Percentiles rank a stretch among this genome's conserved stretches.
Conservation (phyloP, 2,797 vertebrate species). For the Trichosurus vulpecula region DNA sequence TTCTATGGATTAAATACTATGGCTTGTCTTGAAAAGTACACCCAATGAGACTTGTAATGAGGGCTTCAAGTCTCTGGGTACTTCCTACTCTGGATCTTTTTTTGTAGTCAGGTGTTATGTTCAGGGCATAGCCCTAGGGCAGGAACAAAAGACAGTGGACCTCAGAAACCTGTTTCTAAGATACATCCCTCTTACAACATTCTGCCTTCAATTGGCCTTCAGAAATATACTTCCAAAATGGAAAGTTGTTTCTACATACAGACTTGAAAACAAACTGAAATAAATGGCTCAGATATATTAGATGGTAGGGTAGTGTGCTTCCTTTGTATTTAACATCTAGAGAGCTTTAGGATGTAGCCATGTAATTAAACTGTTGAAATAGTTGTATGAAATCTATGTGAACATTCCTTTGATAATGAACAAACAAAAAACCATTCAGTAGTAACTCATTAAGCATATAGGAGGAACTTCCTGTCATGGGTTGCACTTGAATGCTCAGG, state of each 20-base stretch:
- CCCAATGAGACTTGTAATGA: background rate
- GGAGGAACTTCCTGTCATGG: background rate
- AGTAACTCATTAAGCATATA: background rate
- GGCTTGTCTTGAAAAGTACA: background rate
- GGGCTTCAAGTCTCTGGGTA: background rate
- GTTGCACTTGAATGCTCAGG: background rate
- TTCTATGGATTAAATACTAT: background rate
- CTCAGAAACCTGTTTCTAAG: background rate
- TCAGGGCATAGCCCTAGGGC: background rate
- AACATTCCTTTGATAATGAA: slow-evolving; percentile 14
- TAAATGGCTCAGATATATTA: background rate
- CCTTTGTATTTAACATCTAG: background rate
- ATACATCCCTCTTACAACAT: background rate
- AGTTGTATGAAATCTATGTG: background rate
- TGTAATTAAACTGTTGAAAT: background rate
- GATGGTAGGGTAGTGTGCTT: background rate
- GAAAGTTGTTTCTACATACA: background rate
- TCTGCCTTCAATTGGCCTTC: background rate
- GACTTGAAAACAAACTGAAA: slow-evolving; percentile 6
- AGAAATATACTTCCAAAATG: slow-evolving; percentile 29
- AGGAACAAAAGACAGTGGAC: slow-evolving; percentile 9
- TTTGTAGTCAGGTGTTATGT: background rate
- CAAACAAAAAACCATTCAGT: slow-evolving; percentile 16
- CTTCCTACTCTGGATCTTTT: background rate
- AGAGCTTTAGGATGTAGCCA: background rate